A percentile compares a stretch with the other conserved stretches of the same genome.
Evolutionary conservation across 1,140 invertebrate genomes (phyloP).

Genomic region (Hermatobates lingyangjiaoensis): DNA sequence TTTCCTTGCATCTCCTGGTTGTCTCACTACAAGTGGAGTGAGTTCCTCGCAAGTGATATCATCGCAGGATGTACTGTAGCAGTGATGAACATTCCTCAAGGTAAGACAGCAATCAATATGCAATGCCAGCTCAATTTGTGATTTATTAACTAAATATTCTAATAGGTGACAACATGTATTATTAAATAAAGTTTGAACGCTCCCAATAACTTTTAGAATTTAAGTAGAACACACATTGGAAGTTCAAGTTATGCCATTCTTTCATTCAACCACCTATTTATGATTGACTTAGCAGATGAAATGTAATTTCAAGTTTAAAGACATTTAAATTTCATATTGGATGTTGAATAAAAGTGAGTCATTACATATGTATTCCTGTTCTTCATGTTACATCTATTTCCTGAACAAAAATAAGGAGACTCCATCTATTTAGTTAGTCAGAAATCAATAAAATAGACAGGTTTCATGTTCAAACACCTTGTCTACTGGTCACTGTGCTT

Average conservation of each 20-base stretch:
- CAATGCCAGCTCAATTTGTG: background rate
- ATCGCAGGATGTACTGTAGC: slow-evolving; percentile 45
- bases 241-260: background rate
- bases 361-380: too few species aligned
- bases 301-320: too few species aligned
- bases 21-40: slow-evolving; percentile 16
- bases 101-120: too few species aligned
- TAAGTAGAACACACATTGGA: background rate
- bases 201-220: background rate
- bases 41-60: slow-evolving; percentile 26
- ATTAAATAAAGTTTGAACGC: background rate
- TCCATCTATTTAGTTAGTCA: too few species aligned
- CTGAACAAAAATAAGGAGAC: too few species aligned
- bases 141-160: background rate
- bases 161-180: background rate
- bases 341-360: too few species aligned
- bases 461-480: too few species aligned
- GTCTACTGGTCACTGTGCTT: too few species aligned
- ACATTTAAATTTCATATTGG: too few species aligned
- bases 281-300: background rate
- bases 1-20: slow-evolving; percentile 12
- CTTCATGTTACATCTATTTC: too few species aligned
- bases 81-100: slow-evolving; percentile 67
- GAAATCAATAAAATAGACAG: too few species aligned
- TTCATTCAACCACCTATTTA: background rate